Percentiles rank a stretch among this genome's conserved stretches.
Evolutionary conservation across 1,140 invertebrate genomes (phyloP).

Genomic region (Apolygus lucorum): DNA sequence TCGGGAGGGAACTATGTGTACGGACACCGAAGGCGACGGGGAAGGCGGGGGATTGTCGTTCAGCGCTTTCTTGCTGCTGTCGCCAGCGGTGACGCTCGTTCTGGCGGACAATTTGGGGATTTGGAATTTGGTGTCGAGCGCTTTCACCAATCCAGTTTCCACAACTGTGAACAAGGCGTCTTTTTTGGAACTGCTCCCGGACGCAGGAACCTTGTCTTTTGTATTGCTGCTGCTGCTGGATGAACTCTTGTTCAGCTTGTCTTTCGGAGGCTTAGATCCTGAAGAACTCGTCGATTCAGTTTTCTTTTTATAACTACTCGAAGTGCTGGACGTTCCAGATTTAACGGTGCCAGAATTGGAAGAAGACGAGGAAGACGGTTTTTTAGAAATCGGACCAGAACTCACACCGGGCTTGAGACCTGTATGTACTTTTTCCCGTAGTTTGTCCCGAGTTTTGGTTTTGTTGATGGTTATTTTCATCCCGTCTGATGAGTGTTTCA

Average conservation of each 20-base stretch:
- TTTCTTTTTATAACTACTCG: slow-evolving; percentile 11
- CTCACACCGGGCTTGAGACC: slow-evolving; percentile 75
- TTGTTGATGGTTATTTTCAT: slow-evolving; percentile 87
- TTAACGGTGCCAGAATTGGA: slow-evolving; percentile 10
- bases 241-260: slow-evolving; percentile 44
- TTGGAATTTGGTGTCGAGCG: slow-evolving; percentile 74
- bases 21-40: slow-evolving; percentile 58
- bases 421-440: slow-evolving; percentile 50
- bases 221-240: slow-evolving; percentile 48
- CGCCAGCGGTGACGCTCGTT: slow-evolving; percentile 23
- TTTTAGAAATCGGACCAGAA: slow-evolving; percentile 69
- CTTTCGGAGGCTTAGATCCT: slow-evolving; percentile 39
- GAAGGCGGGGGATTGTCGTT: slow-evolving; percentile 46
- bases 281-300: slow-evolving; percentile 19
- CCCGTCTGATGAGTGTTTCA: slow-evolving; percentile 72
- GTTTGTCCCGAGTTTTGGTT: slow-evolving; percentile 53
- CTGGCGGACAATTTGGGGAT: slow-evolving; percentile 68
- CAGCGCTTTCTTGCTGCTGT: slow-evolving; percentile 41
- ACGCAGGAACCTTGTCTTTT: slow-evolving; percentile 54
- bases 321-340: neutral
- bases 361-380: slow-evolving; percentile 44
- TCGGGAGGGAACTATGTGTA: slow-evolving; percentile 67
- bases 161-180: slow-evolving; percentile 42
- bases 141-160: slow-evolving; percentile 60
- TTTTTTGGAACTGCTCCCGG: slow-evolving; percentile 54